phyloP scores from a whole-genome alignment of 2,888 invertebrate genomes.

The Arge pagana region DNA sequence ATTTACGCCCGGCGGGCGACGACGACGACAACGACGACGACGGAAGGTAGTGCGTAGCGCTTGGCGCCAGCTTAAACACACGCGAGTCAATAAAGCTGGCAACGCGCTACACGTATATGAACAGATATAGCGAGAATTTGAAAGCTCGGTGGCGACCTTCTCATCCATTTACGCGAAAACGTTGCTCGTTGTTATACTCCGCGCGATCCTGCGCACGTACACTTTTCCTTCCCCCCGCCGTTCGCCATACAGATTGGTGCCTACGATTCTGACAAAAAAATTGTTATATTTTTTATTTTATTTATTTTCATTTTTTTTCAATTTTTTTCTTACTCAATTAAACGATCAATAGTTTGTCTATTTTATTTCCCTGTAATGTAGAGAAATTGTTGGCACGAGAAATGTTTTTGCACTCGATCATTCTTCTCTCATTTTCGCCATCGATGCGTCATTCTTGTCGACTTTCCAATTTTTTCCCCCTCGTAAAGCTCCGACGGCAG shows the following conservation, averaged over 20 bases:
- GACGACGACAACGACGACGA: too few species aligned
- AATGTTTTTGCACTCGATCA: too few species aligned
- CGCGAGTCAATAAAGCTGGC: constrained; percentile 8
- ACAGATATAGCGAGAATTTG: not conserved
- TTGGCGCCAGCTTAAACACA: not conserved
- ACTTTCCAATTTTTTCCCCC: too few species aligned
- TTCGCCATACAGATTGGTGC: constrained; percentile 23
- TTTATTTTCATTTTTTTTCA: constrained; percentile 23
- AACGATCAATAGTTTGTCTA: too few species aligned
- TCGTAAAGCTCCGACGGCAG: too few species aligned
- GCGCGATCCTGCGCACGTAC: constrained; percentile 33
- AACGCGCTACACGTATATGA: not conserved
- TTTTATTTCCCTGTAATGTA: too few species aligned
- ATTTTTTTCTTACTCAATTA: constrained; percentile 11
- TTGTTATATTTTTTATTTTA: not conserved
- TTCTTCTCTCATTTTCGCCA: too few species aligned
- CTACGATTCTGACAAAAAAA: not conserved
- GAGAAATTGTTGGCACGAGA: too few species aligned
- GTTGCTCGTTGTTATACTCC: constrained; percentile 27
- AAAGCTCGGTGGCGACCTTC: not conserved
- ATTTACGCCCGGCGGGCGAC: not conserved
- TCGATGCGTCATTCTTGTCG: too few species aligned
- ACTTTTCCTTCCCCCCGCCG: constrained; percentile 27
- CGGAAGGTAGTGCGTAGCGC: too few species aligned
- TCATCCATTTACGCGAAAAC: not conserved